These are phyloP conservation scores for Leptoteleia sp. DNA, from an alignment of 1,140 invertebrate species.

Conservation along the genomic window DNA sequence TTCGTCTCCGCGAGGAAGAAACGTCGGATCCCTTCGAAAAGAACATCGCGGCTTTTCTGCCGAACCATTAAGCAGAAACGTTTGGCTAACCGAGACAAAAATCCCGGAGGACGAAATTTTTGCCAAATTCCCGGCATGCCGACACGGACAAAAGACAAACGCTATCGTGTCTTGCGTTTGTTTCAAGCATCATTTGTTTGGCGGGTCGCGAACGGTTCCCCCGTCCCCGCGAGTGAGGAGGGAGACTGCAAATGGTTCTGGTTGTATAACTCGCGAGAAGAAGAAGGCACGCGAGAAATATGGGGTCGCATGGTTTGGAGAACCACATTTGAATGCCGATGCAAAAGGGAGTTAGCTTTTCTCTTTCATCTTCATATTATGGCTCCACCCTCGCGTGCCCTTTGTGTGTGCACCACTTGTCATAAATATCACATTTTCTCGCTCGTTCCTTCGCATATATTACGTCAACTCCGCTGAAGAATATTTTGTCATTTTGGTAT, in stretches of 20 bases:
- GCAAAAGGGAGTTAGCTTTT: slow-evolving; percentile 61
- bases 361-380: slow-evolving; percentile 73
- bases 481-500: slow-evolving; percentile 8
- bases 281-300: slow-evolving; percentile 72
- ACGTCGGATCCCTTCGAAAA: slow-evolving; percentile 55
- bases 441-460: slow-evolving; percentile 25
- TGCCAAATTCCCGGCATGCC: slow-evolving; percentile 76
- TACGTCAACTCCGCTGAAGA: slow-evolving; percentile 5
- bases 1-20: slow-evolving; percentile 32
- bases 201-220: slow-evolving; percentile 36
- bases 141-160: slow-evolving; percentile 78
- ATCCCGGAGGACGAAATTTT: slow-evolving; percentile 77
- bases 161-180: slow-evolving; percentile 78
- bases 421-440: slow-evolving; percentile 49
- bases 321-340: slow-evolving; percentile 77
- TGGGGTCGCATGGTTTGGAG: slow-evolving; percentile 73
- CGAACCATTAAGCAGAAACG: slow-evolving; percentile 79
- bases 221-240: slow-evolving; percentile 1
- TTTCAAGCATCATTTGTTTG: slow-evolving; percentile 82
- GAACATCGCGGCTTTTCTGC: slow-evolving; percentile 65
- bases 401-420: slow-evolving; percentile 58
- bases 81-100: slow-evolving; percentile 81
- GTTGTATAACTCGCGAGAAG: slow-evolving; percentile 60
- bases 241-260: slow-evolving; percentile 41
- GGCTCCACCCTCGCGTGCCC: slow-evolving; percentile 45